Base-by-base conservation (phyloP, 2,113 vertebrate genomes). In the Campylomormyrus tamandua region DNA sequence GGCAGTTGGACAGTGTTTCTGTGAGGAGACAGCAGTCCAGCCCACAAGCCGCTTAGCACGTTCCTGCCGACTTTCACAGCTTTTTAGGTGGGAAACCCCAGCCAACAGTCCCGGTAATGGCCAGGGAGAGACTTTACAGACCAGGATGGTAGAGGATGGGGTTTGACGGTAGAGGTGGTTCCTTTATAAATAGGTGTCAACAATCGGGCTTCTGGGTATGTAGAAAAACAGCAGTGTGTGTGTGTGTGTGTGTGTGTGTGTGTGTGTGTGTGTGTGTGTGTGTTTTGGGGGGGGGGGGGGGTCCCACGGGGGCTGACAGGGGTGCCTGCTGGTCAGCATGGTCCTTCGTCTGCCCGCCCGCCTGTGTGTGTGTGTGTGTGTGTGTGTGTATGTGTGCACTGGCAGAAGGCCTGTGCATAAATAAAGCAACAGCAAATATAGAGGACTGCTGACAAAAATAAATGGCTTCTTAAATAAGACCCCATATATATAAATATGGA, bases 341-440 rank as follows among this genome's bases (percentile, higher is more conserved):
- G 87, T 62, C 88, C 46, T 80, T 80, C 45, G n/a, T 27, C 48
- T 15, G 5, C 48, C 24, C 27, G 5, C 49, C 49, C 11, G 49
- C 49, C 49, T 48, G 39, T 42, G 39, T 39, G 39, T 42, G 39
- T 11, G 10, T 39, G 39, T 42, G 39, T 11, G 10, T 15, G 83
- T 85, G 83, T 85, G 42, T 15, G 8, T 46, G 45, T 66, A 24
- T 70, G 87, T 2, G 0, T 8, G 58, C 45, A 19, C 42, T 50
- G 88, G 62, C 42, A 77, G n/a, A 31, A 45, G 45, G 62, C 48
- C 46, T 66, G n/a, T 27, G 87, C 27, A 52, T 50, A 89, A 89
- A 89, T 89, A 89, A 89, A 89, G 88, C 88, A 77, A 80, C 66
- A 89, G 58, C 88, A 77, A 89, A 89, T 50, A 50, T 89, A 89